phyloP scores from a whole-genome alignment of 2,113 vertebrate genomes.

The Pygoscelis antarcticus region DNA sequence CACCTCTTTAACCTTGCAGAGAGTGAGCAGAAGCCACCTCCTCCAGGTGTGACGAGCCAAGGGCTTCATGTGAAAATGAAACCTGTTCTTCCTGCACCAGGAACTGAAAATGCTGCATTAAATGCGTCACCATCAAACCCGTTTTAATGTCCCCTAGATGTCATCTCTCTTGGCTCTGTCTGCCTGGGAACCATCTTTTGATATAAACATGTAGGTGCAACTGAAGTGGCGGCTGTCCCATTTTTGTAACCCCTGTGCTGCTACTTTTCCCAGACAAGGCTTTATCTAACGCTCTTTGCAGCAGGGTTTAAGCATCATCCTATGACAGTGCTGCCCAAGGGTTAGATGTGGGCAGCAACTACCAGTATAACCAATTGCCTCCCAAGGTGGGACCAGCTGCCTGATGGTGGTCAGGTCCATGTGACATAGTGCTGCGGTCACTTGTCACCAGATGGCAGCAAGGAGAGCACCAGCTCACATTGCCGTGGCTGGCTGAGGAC shows the following conservation, averaged over 20 bases:
- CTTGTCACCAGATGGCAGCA: slow-evolving; percentile 40
- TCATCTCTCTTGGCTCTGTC: background rate
- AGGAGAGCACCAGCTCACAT: background rate
- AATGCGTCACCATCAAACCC: background rate
- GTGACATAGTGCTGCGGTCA: background rate
- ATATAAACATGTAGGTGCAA: background rate
- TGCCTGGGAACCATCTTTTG: background rate
- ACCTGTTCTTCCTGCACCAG: slow-evolving; percentile 2
- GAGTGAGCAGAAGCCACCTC: background rate
- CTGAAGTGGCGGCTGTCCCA: background rate
- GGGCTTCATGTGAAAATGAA: background rate
- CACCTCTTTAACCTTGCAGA: background rate
- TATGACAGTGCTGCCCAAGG: background rate
- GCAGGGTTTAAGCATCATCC: background rate
- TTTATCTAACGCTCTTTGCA: background rate
- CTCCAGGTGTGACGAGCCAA: slow-evolving; percentile 1
- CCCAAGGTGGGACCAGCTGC: background rate
- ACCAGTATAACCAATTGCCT: background rate
- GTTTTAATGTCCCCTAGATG: background rate
- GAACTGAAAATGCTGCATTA: background rate
- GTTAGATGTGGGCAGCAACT: too few relatives aligned
- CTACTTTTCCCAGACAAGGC: background rate
- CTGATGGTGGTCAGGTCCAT: background rate
- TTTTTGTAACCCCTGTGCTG: background rate
- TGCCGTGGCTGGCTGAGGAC: background rate